These are phyloP conservation scores for Marmota flaviventris DNA, from an alignment of 2,113 vertebrate genomes.

Conservation along the genomic window DNA sequence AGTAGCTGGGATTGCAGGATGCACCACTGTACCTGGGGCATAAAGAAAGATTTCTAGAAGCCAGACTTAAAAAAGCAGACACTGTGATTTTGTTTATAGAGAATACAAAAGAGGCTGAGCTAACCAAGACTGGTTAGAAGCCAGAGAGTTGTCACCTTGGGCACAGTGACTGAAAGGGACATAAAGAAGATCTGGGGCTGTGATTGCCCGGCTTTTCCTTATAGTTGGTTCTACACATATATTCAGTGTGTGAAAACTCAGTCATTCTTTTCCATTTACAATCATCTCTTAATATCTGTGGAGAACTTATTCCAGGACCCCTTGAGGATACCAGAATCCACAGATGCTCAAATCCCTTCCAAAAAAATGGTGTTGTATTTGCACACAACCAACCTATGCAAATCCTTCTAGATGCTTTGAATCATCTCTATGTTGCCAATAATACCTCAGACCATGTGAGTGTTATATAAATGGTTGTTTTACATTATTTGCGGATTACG, in stretches of 20 bases:
- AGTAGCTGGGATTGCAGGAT: not conserved
- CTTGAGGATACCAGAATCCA: not conserved
- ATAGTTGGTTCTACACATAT: no score
- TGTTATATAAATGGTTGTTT: no score
- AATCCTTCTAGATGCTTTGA: not conserved
- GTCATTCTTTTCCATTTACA: not conserved
- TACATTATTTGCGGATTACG: not conserved
- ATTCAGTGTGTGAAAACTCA: not conserved
- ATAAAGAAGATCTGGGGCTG: accelerated
- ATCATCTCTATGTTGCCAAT: not conserved
- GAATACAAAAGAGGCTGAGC: not conserved
- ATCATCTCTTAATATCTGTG: no score
- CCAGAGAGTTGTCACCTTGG: not conserved
- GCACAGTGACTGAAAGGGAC: not conserved
- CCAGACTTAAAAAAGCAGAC: not conserved
- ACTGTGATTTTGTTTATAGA: not conserved
- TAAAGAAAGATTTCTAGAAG: not conserved
- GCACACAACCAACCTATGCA: not conserved
- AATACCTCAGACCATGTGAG: not conserved
- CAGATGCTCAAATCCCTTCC: not conserved
- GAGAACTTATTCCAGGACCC: not conserved
- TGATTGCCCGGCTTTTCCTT: not conserved
- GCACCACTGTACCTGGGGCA: no score
- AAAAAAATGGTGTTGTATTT: not conserved
- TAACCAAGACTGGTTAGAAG: not conserved